Percentiles rank a stretch among this genome's conserved stretches.
Conservation (phyloP, 2,888 invertebrate species). For the Sphaerophoria taeniata region DNA sequence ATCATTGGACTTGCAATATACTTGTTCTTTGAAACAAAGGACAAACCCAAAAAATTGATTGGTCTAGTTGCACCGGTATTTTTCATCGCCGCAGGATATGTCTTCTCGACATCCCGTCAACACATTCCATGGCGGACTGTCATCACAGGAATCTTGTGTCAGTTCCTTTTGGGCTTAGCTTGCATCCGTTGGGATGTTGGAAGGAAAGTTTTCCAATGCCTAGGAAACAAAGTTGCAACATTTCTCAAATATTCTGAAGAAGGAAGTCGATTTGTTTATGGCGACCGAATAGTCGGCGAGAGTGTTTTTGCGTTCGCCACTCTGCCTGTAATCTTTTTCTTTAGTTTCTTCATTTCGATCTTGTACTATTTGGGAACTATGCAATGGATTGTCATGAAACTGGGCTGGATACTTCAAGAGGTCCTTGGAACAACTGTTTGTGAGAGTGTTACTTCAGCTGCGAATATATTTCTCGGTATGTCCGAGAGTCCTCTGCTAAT, state of each 20-base stretch:
- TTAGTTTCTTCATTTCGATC: constrained; percentile 95
- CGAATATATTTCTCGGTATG: constrained; percentile 97
- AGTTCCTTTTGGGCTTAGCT: constrained; percentile 92
- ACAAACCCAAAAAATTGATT: constrained; percentile 85
- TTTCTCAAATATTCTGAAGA: constrained; percentile 91
- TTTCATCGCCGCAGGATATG: constrained; percentile 86
- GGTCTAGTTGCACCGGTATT: constrained; percentile 87
- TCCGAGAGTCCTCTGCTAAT: constrained; percentile 95
- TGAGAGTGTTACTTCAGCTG: constrained; percentile 96
- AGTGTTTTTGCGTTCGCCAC: constrained; percentile 94
- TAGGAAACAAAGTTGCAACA: constrained; percentile 86
- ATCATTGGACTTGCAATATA: constrained; percentile 85
- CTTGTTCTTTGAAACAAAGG: constrained; percentile 86
- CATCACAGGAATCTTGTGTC: constrained; percentile 90
- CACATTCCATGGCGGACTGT: constrained; percentile 92
- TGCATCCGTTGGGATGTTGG: constrained; percentile 94
- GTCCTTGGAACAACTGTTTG: constrained; percentile 94
- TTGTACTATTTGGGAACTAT: constrained; percentile 94
- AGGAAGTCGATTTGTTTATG: constrained; percentile 94
- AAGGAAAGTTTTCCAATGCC: constrained; percentile 85
- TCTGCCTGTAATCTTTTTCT: constrained; percentile 96
- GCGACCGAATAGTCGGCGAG: constrained; percentile 85
- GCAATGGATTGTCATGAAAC: constrained; percentile 91
- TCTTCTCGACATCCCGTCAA: constrained; percentile 86
- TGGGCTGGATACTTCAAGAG: constrained; percentile 90